Base-by-base conservation (phyloP, 2,797 vertebrate species). In the Enteromius trimaculatus region DNA sequence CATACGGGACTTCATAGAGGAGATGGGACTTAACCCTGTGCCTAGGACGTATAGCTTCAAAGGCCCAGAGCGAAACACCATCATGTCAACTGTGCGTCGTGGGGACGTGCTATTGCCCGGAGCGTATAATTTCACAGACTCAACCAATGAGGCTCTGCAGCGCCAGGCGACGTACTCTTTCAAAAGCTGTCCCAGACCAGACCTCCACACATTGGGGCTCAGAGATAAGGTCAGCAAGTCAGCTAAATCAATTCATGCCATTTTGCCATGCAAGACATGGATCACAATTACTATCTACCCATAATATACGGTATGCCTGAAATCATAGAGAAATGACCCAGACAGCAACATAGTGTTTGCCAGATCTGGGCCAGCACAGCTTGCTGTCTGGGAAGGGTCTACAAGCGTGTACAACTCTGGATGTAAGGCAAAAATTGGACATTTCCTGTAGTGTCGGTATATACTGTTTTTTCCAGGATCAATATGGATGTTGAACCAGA, bases 21-120 rank as follows among this genome's bases (percentile, higher is more conserved):
- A 96, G 84, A 90, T 90, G 4, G 88, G 89, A 0, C 92, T 95
- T 87, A 96, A 94, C 79, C 94, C 95, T 0, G 92, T 95, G 81
- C 90, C 75, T 82, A 77, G 81, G 83, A 95, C 93, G 0, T 93
- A 93, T 1, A 89, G 89, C 77, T 96, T 96, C 85, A 96, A 95
- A 93, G 89, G 92, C 0, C 85, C 90, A 70, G 94, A 93, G 65
- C 94, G 94, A 80, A 92, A 83, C 79, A 88, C 19, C 7, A 83
- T n/a, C 23, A 37, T 68, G 78, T 29, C 39, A 86, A 71, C 85
- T 13, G 66, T 85, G 81, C 79, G n/a, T 16, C 84, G 88, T 70
- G 91, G 92, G 19, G 78, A 88, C 16, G 17, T 91, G n/a, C 89
- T 92, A 1, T 58, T 95, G 0, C 93, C 90, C 0, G 94, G 93